Percentiles rank a stretch among this genome's conserved stretches.
These are phyloP conservation scores for Hippocampus comes DNA, from an alignment of 2,113 vertebrate species.

Conservation along the genomic window DNA sequence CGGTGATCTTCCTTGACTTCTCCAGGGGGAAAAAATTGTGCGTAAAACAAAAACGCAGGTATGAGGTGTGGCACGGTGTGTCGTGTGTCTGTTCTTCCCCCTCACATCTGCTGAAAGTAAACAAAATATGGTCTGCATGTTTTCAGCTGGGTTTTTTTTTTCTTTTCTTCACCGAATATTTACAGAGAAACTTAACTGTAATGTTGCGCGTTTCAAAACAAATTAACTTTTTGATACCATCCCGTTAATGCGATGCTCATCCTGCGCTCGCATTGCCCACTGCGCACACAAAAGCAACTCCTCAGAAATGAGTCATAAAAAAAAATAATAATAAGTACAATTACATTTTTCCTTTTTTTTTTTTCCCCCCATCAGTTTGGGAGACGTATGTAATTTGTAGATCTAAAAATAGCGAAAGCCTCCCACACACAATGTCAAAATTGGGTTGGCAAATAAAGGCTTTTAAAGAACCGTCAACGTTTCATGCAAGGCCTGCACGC, in stretches of 20 bases:
- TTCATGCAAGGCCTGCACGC: slow-evolving; percentile 44
- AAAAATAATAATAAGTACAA: not conserved
- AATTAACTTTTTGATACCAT: not conserved
- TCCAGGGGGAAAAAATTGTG: slow-evolving; percentile 18
- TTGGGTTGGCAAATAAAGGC: slow-evolving; percentile 36
- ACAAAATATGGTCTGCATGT: slow-evolving; percentile 11
- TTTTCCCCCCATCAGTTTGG: not conserved
- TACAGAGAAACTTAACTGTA: not conserved
- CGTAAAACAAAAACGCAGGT: slow-evolving; percentile 37
- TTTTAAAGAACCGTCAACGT: slow-evolving; percentile 60
- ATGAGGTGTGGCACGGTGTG: slow-evolving; percentile 35
- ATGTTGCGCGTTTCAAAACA: not conserved
- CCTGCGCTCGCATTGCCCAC: not conserved
- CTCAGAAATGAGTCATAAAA: not conserved
- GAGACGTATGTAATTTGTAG: not conserved
- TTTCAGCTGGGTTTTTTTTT: not conserved
- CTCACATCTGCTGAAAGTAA: slow-evolving; percentile 1
- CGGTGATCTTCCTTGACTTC: slow-evolving; percentile 43
- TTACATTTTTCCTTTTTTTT: not conserved
- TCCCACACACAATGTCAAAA: slow-evolving; percentile 28
- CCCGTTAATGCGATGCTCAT: not conserved
- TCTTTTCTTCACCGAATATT: too few species aligned
- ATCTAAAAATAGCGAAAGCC: slow-evolving; percentile 58
- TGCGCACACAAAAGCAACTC: not conserved
- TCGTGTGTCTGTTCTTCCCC: slow-evolving; percentile 3